phyloP scores from a whole-genome alignment of 1,140 invertebrate species.

The Batillaria attramentaria region DNA sequence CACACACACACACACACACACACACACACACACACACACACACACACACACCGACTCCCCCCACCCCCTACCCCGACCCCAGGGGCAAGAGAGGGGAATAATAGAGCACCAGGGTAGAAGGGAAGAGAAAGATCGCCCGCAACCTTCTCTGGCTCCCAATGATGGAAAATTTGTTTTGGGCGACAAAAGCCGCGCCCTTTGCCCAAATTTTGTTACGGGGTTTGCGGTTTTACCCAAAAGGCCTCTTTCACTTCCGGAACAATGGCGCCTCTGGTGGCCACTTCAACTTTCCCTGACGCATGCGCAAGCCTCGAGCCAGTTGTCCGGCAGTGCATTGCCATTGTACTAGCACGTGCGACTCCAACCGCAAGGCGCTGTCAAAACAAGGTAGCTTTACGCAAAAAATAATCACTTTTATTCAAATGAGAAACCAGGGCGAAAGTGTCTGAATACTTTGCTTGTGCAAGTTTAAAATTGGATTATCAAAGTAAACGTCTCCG shows the following conservation, averaged over 20 bases:
- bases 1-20: background rate
- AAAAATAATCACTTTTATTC: conserved; percentile 3
- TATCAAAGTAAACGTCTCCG: no score
- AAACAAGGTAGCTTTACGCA: conserved; percentile 14
- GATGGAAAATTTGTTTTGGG: conserved; percentile 2
- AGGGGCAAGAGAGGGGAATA: background rate
- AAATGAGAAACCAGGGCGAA: no score
- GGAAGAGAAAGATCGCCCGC: no score
- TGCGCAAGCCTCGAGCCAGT: conserved; percentile 10
- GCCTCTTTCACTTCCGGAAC: conserved; percentile 10
- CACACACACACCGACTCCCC: background rate
- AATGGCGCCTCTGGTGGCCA: conserved; percentile 15
- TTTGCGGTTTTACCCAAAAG: conserved; percentile 13
- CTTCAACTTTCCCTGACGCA: conserved; percentile 7
- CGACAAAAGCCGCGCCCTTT: background rate
- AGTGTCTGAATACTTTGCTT: no score
- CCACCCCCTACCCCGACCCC: background rate
- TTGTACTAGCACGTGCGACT: conserved; percentile 10
- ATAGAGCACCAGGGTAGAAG: conserved; percentile 1
- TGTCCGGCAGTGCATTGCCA: conserved; percentile 3
- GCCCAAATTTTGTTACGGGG: conserved; percentile 8
- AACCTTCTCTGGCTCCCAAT: no score
- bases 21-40: background rate
- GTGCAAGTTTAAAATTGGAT: no score
- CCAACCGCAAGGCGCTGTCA: conserved; percentile 8